Conservation (phyloP, 2,797 vertebrate genomes). For the Antennarius maculatus region DNA sequence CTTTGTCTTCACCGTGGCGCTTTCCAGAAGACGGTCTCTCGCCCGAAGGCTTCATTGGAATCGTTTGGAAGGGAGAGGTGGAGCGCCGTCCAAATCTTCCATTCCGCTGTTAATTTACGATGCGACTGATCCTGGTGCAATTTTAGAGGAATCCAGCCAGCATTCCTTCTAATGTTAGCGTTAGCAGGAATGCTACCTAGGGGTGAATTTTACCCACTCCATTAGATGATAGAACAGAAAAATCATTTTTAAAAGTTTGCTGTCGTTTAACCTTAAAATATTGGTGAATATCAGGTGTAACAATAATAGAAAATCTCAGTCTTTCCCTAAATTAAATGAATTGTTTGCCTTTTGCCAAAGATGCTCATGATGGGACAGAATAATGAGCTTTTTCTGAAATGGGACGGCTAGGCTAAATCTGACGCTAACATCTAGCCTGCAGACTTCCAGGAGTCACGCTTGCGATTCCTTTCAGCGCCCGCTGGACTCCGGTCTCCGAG, state of each 20-base stretch:
- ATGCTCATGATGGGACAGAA: too few relatives aligned
- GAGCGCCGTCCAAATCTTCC: constrained; percentile 4
- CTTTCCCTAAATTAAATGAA: not conserved
- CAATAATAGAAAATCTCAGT: not conserved
- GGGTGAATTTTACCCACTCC: constrained; percentile 7
- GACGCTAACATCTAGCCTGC: constrained; percentile 27
- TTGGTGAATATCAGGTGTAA: constrained; percentile 37
- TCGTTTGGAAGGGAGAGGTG: constrained; percentile 25
- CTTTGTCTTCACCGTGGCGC: constrained; percentile 58
- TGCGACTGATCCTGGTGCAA: constrained; percentile 20
- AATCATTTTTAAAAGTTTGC: constrained; percentile 36
- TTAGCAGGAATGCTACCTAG: not conserved
- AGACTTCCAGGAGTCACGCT: constrained; percentile 60
- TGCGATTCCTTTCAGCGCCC: constrained; percentile 56
- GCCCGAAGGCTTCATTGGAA: constrained; percentile 64
- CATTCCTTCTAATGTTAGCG: not conserved
- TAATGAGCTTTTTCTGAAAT: not conserved
- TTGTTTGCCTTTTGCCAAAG: too few relatives aligned
- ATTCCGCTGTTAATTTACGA: constrained; percentile 32
- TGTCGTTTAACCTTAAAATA: not conserved
- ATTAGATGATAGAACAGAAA: constrained; percentile 13
- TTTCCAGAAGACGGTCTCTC: constrained; percentile 59
- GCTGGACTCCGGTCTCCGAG: constrained; percentile 34
- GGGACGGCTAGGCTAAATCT: not conserved
- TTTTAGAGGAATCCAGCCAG: constrained; percentile 22